Evolutionary conservation across 2,888 invertebrate species (phyloP).

Genomic region (Rhyacophila evoluta): DNA sequence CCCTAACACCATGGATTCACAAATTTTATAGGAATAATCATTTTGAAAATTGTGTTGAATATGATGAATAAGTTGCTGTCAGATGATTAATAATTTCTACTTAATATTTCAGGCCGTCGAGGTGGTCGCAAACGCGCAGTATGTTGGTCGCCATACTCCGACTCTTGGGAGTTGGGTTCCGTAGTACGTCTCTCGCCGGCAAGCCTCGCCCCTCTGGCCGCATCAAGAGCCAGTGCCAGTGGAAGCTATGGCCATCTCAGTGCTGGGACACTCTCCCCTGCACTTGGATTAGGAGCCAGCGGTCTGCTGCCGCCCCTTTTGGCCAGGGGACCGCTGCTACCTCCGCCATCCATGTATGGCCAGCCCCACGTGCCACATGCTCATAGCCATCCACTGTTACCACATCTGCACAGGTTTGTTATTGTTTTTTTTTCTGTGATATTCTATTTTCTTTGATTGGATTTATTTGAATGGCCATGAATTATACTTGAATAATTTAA

Average conservation of each 20-base stretch:
- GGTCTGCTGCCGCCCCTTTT: slow-evolving; percentile 64
- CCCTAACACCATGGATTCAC: too few species aligned
- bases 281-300: slow-evolving; percentile 74
- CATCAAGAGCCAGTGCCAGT: slow-evolving; percentile 89
- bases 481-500: too few species aligned
- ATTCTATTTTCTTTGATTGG: too few species aligned
- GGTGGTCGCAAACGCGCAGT: slow-evolving; percentile 90
- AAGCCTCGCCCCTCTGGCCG: slow-evolving; percentile 85
- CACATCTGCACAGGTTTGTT: slow-evolving; percentile 52
- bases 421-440: too few species aligned
- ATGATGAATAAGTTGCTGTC: too few species aligned
- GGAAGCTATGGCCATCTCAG: slow-evolving; percentile 98
- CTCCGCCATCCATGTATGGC: slow-evolving; percentile 46
- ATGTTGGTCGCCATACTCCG: slow-evolving; percentile 95
- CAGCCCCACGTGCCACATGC: slow-evolving; percentile 39
- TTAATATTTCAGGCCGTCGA: slow-evolving; percentile 49
- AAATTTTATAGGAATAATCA: too few species aligned
- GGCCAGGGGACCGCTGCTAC: slow-evolving; percentile 64
- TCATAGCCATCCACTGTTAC: slow-evolving; percentile 50
- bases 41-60: too few species aligned
- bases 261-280: slow-evolving; percentile 92
- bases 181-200: slow-evolving; percentile 96
- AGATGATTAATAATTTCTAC: too few species aligned
- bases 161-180: slow-evolving; percentile 89
- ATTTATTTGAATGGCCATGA: too few species aligned